Percentiles rank a stretch among this genome's conserved stretches.
phyloP scores from a whole-genome alignment of 2,113 vertebrate species.

The Podarcis cretensis region DNA sequence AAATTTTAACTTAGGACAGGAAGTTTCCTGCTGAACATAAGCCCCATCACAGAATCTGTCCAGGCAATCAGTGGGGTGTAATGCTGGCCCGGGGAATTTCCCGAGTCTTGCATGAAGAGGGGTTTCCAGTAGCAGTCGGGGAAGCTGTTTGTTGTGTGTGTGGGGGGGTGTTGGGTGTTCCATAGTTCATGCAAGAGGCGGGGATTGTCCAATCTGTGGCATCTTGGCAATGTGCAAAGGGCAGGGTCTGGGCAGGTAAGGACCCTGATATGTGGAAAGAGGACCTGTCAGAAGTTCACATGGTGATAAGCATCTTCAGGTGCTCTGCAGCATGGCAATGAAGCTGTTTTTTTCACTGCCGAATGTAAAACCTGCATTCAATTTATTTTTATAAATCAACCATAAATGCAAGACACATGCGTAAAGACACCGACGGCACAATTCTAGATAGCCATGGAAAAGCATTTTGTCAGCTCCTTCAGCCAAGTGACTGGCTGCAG shows the following conservation, averaged over 20 bases:
- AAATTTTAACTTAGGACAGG: background rate
- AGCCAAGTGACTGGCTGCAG: background rate
- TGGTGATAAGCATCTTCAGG: background rate
- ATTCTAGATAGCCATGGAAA: background rate
- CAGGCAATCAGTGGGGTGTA: background rate
- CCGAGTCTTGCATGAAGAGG: background rate
- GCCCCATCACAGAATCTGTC: background rate
- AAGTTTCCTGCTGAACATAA: background rate
- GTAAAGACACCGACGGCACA: background rate
- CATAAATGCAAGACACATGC: background rate
- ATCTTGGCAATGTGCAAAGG: background rate
- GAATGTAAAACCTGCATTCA: background rate
- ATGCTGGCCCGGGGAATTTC: background rate
- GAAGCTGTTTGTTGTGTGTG: too few species aligned
- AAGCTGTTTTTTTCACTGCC: background rate
- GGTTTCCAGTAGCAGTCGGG: background rate
- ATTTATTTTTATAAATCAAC: background rate
- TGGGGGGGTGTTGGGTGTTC: too few species aligned
- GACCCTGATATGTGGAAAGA: too few species aligned
- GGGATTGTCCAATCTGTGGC: background rate
- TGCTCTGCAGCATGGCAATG: background rate
- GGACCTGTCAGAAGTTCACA: background rate
- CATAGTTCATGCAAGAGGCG: background rate
- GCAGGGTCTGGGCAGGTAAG: too few species aligned
- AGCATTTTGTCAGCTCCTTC: background rate